Evolutionary conservation across 2,888 invertebrate species (phyloP).

Genomic region (Epistrophe eligans): DNA sequence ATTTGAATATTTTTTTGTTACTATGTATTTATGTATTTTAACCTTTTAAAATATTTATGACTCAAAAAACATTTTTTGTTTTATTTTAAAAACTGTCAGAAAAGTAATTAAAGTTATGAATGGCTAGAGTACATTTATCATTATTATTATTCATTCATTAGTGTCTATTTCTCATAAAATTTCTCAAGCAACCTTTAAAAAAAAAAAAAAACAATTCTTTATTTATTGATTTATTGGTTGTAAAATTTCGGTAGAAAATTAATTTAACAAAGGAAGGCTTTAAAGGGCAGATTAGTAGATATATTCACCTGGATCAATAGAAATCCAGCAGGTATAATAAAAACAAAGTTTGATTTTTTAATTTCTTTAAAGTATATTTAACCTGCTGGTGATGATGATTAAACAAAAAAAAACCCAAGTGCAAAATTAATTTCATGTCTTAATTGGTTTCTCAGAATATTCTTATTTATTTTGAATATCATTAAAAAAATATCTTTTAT

Average conservation of each 20-base stretch:
- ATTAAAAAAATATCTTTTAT: neutral
- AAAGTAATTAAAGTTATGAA: neutral
- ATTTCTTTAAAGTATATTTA: neutral
- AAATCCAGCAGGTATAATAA: neutral
- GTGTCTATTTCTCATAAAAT: neutral
- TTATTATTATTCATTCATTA: neutral
- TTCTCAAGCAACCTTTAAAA: neutral
- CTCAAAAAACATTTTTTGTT: neutral
- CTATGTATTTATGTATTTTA: neutral
- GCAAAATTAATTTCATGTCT: neutral
- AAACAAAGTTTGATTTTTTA: neutral
- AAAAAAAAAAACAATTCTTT: no score
- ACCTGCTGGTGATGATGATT: neutral
- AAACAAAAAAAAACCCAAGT: neutral
- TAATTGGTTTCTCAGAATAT: neutral
- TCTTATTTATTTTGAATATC: neutral
- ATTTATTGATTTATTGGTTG: neutral
- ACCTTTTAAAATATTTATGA: neutral
- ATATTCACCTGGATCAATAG: neutral
- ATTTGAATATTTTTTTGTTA: neutral
- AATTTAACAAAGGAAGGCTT: neutral
- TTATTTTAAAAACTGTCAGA: neutral
- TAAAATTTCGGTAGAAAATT: neutral
- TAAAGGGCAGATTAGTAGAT: neutral
- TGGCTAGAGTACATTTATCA: no score